A percentile compares a stretch with the other conserved stretches of the same genome.
phyloP scores from a whole-genome alignment of 2,113 vertebrate species.

The Calypte anna region DNA sequence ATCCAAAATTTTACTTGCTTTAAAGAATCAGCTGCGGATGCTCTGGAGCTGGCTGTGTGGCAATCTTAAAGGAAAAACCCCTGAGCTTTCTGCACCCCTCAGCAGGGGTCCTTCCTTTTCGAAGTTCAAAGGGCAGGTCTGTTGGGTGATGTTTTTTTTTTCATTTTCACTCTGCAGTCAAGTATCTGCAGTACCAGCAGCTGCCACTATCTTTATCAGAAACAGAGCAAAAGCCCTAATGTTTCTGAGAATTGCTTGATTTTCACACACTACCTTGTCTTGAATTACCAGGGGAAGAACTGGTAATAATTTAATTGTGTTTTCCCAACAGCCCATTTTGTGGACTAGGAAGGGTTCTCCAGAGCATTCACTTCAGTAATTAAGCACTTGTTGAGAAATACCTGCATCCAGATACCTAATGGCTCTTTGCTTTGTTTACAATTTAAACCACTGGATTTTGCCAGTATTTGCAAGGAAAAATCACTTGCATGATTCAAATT shows the following conservation, averaged over 20 bases:
- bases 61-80: not conserved
- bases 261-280: not conserved
- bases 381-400: not conserved
- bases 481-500: not conserved
- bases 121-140: not conserved
- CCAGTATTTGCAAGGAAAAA: not conserved
- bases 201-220: not conserved
- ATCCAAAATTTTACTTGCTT: not conserved
- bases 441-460: not conserved
- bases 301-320: not conserved
- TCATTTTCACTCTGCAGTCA: not conserved
- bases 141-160: not conserved
- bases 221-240: not conserved
- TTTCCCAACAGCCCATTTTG: not conserved
- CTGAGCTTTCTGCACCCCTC: not conserved
- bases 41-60: not conserved
- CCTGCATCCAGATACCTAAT: not conserved
- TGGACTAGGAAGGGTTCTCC: not conserved
- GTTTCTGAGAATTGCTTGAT: not conserved
- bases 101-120: not conserved
- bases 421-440: not conserved
- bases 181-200: not conserved
- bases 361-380: not conserved
- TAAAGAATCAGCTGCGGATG: not conserved
- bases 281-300: not conserved